Evolutionary conservation across 2,797 vertebrate genomes (phyloP), one percentile per base, ranked within the genome.

Genomic region (Phyllotis vaccarum): DNA sequence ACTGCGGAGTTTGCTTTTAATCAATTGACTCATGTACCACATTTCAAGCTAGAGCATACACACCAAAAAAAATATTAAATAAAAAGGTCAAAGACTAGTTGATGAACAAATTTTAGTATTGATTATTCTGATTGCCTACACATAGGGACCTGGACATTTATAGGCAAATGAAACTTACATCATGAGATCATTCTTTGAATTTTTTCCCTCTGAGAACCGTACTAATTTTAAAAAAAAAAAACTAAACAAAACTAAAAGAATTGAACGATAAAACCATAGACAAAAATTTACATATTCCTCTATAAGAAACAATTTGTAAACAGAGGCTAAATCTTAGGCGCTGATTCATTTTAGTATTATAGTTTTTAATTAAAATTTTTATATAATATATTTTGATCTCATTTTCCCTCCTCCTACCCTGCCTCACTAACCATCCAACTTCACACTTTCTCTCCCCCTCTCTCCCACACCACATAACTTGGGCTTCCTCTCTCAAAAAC

Each of bases 61-160:
- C 31, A 78, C 21, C 70, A 88, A 75, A 87, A 93, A 75, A 27
- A 10, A 86, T 70, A 93, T 62, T 96, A 94, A 94, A 93, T 95
- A 34, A 79, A 95, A 22, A 83, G 27, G 76, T 88, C 70, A 95
- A 91, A 90, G 37, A 95, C 34, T 62, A 29, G 31, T 78, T 91
- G 17, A 91, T 91, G 74, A 93, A 80, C 46, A 91, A 21, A 86
- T 93, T 96, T 95, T 66, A 81, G 29, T 12, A 93, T 79, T 88
- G 93, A 58, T 83, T 92, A 90, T 49, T 43, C 92, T 46, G 12
- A 60, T 37, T 60, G 37, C 72, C 64, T 83, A 24, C 6, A 62
- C 29, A 70, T n/a, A 34, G 8, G 83, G n/a, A 74, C 40, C n/a
- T 79, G 9, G 21, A n/a, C 27, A 81, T 21, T 81, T 5, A 43